These are phyloP conservation scores for Acrocephalus arundinaceus DNA, from an alignment of 2,113 vertebrate genomes.

Conservation along the genomic window DNA sequence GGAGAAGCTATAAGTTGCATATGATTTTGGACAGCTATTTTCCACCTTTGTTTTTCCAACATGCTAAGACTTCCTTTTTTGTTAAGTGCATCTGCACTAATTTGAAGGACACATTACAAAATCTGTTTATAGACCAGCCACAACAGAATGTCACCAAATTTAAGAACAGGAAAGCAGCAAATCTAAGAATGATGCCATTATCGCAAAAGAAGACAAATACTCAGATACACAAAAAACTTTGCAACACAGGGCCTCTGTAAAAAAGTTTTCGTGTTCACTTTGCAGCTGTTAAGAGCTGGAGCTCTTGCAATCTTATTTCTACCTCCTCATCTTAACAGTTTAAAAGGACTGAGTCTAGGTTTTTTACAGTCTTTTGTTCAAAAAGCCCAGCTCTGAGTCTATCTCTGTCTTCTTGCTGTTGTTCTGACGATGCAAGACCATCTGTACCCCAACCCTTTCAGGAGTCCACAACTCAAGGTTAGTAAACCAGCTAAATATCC, in stretches of 20 bases:
- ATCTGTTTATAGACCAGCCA: background rate
- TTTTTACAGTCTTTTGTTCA: background rate
- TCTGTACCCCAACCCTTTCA: background rate
- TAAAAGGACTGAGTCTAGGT: background rate
- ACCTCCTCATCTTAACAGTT: background rate
- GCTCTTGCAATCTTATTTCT: background rate
- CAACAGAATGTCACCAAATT: background rate
- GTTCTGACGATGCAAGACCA: background rate
- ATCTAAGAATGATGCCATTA: background rate
- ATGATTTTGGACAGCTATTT: background rate
- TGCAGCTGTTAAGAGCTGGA: background rate
- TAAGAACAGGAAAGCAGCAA: background rate
- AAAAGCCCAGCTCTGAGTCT: background rate
- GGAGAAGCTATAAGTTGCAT: background rate
- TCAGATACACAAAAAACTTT: background rate
- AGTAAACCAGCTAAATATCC: background rate
- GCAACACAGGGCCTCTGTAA: background rate
- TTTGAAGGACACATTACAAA: background rate
- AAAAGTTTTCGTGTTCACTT: background rate
- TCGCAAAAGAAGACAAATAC: background rate
- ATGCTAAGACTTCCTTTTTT: background rate
- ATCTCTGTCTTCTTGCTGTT: background rate
- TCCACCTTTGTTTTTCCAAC: background rate
- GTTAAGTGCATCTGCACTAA: background rate
- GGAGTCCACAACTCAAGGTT: background rate